Evolutionary conservation across 2,113 vertebrate species (phyloP), one percentile per base, ranked within the genome.

Genomic region (Stictonetta naevosa): DNA sequence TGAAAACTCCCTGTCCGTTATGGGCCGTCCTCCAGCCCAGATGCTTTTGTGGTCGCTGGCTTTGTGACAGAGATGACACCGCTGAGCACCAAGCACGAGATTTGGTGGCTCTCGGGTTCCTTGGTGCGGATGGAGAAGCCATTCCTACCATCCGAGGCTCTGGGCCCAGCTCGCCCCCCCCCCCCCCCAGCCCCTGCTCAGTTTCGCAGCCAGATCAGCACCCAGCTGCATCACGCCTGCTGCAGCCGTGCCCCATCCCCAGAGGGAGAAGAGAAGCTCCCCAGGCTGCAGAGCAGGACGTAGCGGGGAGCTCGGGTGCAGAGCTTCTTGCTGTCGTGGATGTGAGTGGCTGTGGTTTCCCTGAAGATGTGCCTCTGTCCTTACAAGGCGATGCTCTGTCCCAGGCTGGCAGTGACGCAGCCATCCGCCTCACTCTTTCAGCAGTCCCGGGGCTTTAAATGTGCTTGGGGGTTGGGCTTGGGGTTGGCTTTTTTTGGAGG

Each of bases 101-200:
- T 31, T 38, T 5, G 2, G 46, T 1, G 1, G 22, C 44, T 77
- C n/a, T 28, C 7, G 1, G 13, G 40, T 56, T 52, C 25, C 5
- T 0, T 2, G 2, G 20, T 8, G 22, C 1, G 0, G n/a, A 10
- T 1, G 6, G 23, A 18, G 52, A 46, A 1, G 0, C 36, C 25
- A 3, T 0, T 0, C 10, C 23, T 20, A 10, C 0, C 2, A 26
- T 17, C 22, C 1, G 2, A 31, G 73, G 38, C 2, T 3, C 73
- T 67, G 15, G 53, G 42, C 33, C 42, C 17, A 46, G 50, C 73
- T 40, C 6, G 15, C 38, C 38, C 7, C 38, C n/a, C 10, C 38
- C 38, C 33, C 36, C n/a, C 1, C 8, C 48, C 53, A 68, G 17
- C 9, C 3, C 11, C 62, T 33, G 5, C 55, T 18, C 4, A 60